A percentile compares a stretch with the other conserved stretches of the same genome.
Conservation (phyloP, 2,113 vertebrate genomes). For the Protobothrops flavoviridis region DNA sequence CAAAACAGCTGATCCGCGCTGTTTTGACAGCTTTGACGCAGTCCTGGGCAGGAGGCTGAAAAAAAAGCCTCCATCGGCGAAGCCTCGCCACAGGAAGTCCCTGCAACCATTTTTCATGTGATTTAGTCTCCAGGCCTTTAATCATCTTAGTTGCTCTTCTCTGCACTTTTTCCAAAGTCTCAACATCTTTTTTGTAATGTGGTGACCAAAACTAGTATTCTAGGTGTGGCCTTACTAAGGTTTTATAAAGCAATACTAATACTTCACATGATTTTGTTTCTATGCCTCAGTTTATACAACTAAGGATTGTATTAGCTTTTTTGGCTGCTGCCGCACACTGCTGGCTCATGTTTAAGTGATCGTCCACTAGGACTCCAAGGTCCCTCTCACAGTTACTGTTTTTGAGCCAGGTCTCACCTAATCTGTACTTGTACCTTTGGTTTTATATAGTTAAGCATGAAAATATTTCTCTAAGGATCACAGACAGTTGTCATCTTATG, state of each 20-base stretch:
- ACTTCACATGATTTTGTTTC: neutral
- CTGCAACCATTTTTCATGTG: too few relatives aligned
- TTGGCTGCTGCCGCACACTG: neutral
- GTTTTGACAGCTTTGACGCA: too few relatives aligned
- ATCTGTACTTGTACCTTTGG: neutral
- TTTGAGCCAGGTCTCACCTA: neutral
- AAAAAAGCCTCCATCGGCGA: too few relatives aligned
- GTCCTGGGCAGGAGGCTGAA: too few relatives aligned
- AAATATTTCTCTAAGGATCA: constrained; percentile 14
- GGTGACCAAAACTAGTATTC: neutral
- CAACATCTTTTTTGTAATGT: neutral
- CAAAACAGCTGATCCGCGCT: too few relatives aligned
- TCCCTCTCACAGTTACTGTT: neutral
- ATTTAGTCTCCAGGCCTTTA: too few relatives aligned
- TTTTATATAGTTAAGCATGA: constrained; percentile 14
- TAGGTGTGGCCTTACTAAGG: neutral
- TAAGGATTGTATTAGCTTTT: neutral
- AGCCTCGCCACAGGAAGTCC: too few relatives aligned
- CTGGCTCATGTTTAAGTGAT: neutral
- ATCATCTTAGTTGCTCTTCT: neutral
- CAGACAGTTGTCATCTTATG: neutral
- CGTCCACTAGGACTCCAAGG: neutral
- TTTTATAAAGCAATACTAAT: neutral
- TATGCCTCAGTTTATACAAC: neutral
- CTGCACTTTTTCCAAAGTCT: neutral